These are phyloP conservation scores for Crepidodera aurea DNA, from an alignment of 2,888 invertebrate genomes.

Conservation along the genomic window DNA sequence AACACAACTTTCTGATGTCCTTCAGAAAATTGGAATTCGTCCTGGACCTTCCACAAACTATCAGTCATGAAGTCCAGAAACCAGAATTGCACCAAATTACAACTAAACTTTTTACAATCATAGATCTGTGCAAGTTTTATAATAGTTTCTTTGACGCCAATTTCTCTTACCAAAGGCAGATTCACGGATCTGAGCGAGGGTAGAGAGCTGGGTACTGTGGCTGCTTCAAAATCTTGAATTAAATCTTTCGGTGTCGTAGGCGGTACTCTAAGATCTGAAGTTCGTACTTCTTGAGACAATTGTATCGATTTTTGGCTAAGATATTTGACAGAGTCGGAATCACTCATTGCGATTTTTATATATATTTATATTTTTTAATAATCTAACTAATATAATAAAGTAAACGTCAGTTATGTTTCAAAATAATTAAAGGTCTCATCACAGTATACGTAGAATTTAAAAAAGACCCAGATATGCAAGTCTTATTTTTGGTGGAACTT, in stretches of 20 bases:
- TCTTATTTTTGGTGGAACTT: too few species aligned
- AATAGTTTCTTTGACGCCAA: conserved; percentile 54
- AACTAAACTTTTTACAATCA: conserved; percentile 51
- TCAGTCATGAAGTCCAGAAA: conserved; percentile 59
- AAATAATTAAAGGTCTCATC: too few species aligned
- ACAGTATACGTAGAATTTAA: too few species aligned
- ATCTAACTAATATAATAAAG: too few species aligned
- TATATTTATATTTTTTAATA: too few species aligned
- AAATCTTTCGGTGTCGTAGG: conserved; percentile 12
- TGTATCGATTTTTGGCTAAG: neutral
- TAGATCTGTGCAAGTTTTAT: conserved; percentile 51
- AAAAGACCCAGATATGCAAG: too few species aligned
- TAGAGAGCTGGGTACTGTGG: neutral
- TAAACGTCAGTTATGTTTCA: too few species aligned
- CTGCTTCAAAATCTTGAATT: conserved; percentile 4
- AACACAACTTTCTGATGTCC: conserved; percentile 55
- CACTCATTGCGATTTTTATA: too few species aligned
- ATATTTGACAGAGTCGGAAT: neutral
- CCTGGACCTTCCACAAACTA: conserved; percentile 59
- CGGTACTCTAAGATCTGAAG: neutral
- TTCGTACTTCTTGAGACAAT: neutral
- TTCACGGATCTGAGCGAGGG: neutral
- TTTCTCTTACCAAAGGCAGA: conserved; percentile 53
- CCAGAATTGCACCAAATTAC: conserved; percentile 58
- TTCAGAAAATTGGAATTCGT: conserved; percentile 55